Base-by-base conservation (phyloP, 2,888 invertebrate species). In the Archaeoteleia sp. region DNA sequence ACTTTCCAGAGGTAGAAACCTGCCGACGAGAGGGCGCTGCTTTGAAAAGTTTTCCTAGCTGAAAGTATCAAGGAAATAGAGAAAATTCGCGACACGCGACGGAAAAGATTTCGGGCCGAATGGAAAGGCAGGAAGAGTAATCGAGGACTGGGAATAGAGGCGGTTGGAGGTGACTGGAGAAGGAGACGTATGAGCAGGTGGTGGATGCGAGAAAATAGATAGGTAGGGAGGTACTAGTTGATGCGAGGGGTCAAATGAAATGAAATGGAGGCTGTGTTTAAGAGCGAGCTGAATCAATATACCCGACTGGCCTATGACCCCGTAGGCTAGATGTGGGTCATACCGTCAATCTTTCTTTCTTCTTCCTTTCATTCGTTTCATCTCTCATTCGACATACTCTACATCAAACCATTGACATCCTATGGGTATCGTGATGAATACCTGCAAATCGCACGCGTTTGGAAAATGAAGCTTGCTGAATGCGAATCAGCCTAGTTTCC, bases 191-290 rank as follows among this genome's bases (percentile, higher is more conserved):
- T 29, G 51, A 65, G 25, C 42, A 65, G 45, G 53, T 58, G 49
- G 27, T 43, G 27, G 46, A 12, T 48, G 15, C 43, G 37, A 43
- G 46, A 54, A 53, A 10, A 12, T 29, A 37, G 46, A 37, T 30
- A 30, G 40, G 51, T 43, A 55, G 45, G 30, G 43, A 65, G 57
- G 58, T 53, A 66, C 49, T 46, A 58, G 61, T 62, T 60, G 67
- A 70, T 69, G 60, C 51, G 67, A 70, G 72, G 73, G 78, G 74
- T 73, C 73, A 74, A 82, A 80, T 72, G 76, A 78, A 81, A 80
- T 79, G 79, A 78, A 82, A 79, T 73, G 81, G 80, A 79, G 81
- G 77, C 82, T 80, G 78, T 78, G 78, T 81, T 80, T 80, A 80
- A 82, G 81, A 79, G 80, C 75, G 74, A 75, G 74, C 74, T 67